Evolutionary conservation across 1,140 invertebrate species (phyloP).

Genomic region (Dufourea novaeangliae): DNA sequence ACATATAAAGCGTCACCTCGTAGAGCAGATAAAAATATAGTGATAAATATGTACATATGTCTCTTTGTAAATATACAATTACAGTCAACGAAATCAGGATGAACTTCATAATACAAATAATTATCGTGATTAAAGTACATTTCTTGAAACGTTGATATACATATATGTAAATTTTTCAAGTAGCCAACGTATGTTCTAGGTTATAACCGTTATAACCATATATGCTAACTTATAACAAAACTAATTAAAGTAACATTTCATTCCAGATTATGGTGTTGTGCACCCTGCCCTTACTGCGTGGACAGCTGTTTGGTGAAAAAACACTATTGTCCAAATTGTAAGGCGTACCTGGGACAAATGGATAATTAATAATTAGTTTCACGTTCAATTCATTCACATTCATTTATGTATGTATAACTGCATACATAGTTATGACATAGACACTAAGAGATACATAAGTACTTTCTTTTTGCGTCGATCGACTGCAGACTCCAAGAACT

Average conservation of each 20-base stretch:
- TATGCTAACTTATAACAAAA: not conserved
- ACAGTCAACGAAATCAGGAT: too few relatives aligned
- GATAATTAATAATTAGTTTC: constrained; percentile 74
- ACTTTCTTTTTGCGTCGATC: not conserved
- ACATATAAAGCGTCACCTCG: too few relatives aligned
- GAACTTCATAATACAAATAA: too few relatives aligned
- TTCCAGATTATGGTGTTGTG: constrained; percentile 84
- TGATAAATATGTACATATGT: too few relatives aligned
- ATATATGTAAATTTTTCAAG: not conserved
- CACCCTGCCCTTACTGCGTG: constrained; percentile 85
- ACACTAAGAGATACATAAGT: not conserved
- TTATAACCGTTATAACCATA: too few relatives aligned
- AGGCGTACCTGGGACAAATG: constrained; percentile 84
- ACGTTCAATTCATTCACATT: not conserved
- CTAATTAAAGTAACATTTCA: constrained; percentile 29
- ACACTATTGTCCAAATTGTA: constrained; percentile 87
- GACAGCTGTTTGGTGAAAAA: constrained; percentile 85
- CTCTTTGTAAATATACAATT: too few relatives aligned
- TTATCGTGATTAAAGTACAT: too few relatives aligned
- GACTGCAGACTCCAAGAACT: not conserved
- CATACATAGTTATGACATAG: not conserved
- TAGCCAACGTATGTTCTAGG: not conserved
- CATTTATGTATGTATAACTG: not conserved
- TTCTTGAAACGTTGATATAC: too few relatives aligned
- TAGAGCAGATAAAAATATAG: too few relatives aligned